phyloP scores from a whole-genome alignment of 2,797 vertebrate genomes.

The Rhadinocentrus ornatus region DNA sequence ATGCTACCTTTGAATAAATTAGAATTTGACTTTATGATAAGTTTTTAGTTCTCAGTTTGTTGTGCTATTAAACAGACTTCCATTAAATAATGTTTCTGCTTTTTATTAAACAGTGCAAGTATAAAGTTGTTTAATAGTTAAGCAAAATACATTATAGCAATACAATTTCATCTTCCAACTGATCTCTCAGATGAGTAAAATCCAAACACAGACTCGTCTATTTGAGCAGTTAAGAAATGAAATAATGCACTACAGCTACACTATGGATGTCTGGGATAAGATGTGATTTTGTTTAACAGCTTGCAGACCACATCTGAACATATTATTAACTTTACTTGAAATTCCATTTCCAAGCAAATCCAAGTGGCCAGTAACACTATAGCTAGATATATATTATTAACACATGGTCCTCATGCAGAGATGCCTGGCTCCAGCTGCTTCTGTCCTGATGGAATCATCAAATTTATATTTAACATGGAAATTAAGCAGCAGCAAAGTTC shows the following conservation, averaged over 20 bases:
- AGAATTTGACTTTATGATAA: neutral
- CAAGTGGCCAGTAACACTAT: slow-evolving; percentile 32
- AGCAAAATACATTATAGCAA: neutral
- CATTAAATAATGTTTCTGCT: neutral
- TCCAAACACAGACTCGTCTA: neutral
- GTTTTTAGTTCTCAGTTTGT: neutral
- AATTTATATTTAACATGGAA: slow-evolving; percentile 17
- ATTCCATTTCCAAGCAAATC: slow-evolving; percentile 54
- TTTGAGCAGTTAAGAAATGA: neutral
- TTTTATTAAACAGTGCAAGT: neutral
- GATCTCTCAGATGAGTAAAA: no score
- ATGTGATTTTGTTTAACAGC: slow-evolving; percentile 25
- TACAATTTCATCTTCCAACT: no score
- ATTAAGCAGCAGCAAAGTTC: slow-evolving; percentile 15
- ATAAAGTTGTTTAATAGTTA: neutral
- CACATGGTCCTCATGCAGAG: slow-evolving; percentile 48
- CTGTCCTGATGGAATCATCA: slow-evolving; percentile 4
- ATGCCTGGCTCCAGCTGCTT: neutral
- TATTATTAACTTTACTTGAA: slow-evolving; percentile 52
- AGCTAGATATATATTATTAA: slow-evolving; percentile 43
- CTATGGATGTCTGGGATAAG: neutral
- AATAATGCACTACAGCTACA: slow-evolving; percentile 9
- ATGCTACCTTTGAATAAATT: neutral
- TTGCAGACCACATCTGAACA: slow-evolving; percentile 41
- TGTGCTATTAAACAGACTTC: neutral